Base-by-base conservation (phyloP, 2,888 invertebrate species). In the Microplitis manilae region DNA sequence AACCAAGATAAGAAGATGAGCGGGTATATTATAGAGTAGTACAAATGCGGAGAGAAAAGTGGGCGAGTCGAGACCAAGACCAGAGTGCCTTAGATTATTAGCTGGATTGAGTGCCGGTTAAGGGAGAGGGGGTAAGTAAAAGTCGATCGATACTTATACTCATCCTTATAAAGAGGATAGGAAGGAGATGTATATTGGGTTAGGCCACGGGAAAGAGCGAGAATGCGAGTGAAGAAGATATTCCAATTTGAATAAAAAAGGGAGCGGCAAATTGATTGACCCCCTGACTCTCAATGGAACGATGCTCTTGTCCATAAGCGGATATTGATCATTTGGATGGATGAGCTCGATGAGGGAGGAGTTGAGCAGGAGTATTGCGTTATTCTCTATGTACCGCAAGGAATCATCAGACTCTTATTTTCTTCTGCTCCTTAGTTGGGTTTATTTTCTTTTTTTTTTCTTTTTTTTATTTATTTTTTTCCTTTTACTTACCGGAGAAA, bases 301-400 rank as follows among this genome's bases (percentile, higher is more conserved):
- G 82, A 84, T 85, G 82, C 80, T 78, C 78, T 82, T 83, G 85
- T 85, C 83, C 80, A 80, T 81, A 81, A 82, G 84, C 85, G 86
- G 87, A 87, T 85, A 86, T 87, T 85, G 86, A 84, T 87, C 84
- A 87, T 86, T 86, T 86, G 81, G 79, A 81, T 82, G 80, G 79
- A 83, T 82, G 80, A 77, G 65, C 65, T 65, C 65, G 76, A 76
- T 78, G 75, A 71, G 73, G 77, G 71, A 71, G 80, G 75, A 74
- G 77, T 70, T 50, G 30, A 61, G 67, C 50, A 50, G 50, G 9
- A 50, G 50, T 50, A 50, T 50, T 50, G 50, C 50, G 50, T 50
- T 50, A 50, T 38, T 65, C 77, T 80, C 76, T 73, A 64, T 50
- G 40, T 9, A 65, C 41, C 50, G 65, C 50, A 67, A 65, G n/a